Base-by-base conservation (phyloP, 2,888 invertebrate species). In the Fissipunctia ypsillon region DNA sequence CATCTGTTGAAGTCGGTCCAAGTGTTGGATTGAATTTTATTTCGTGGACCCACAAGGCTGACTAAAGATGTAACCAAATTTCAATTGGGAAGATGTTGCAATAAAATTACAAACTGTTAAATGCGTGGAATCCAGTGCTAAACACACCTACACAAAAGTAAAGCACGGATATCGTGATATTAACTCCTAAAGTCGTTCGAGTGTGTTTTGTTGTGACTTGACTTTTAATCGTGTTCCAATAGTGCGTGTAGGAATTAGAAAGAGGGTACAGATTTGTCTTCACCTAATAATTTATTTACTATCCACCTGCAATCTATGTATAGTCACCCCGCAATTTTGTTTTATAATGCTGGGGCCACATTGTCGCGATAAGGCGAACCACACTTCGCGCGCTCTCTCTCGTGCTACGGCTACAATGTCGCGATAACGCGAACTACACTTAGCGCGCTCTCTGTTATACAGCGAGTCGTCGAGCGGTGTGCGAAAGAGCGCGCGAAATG, bases 181-280 rank as follows among this genome's bases (percentile, higher is more conserved):
- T 41, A 28, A 56, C 31, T 57, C 35, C 19, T 59, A 22, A 35
- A 59, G 31, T 45, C 28, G 14, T 38, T 38, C 25, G 12, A 50
- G 28, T 66, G 35, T 66, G 28, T 63, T 38, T 64, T 65, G 28
- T 35, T 52, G 35, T 59, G 22, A 48, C 12, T 48, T 74, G 74
- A 59, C 43, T 76, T 35, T 43, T n/a, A 28, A 74, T 67, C 57
- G 35, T 52, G 66, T 76, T 38, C 35, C 48, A 66, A n/a, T 38
- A 52, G 19, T 59, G 35, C n/a, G 52, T 52, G 45, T 31, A n/a
- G 16, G 19, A 77, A 52, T 68, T 77, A 48, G 45, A 75, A 77
- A 60, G 38, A 38, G 43, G 52, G n/a, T 45, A 14, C 43, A 45
- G n/a, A 54, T 43, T 56, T 75, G 38, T 77, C 45, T 28, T 50